Evolutionary conservation across 2,797 vertebrate species (phyloP), one percentile per base, ranked within the genome.

Genomic region (Lutjanus argentimaculatus): DNA sequence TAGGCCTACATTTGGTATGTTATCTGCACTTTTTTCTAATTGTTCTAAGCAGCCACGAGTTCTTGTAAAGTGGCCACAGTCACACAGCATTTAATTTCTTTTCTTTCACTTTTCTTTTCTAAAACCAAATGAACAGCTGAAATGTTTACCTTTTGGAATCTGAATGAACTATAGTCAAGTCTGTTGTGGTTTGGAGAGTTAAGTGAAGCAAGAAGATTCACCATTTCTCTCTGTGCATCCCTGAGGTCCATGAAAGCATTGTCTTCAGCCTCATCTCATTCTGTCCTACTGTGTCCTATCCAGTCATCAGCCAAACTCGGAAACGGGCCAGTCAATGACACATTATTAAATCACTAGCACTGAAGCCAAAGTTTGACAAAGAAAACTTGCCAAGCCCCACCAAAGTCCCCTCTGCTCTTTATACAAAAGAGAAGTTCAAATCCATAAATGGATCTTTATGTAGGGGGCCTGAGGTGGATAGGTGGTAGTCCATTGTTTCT

Each of bases 161-260:
- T 57, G 65, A 79, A 73, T 55, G 4, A 45, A 51, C 51, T 65
- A 42, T 17, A 49, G 25, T 77, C 7, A 45, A 51, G 48, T 61
- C 19, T 76, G 21, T 40, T 1, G 5, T 7, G 2, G 57, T 57
- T 74, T 83, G 10, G 15, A 46, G 22, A 72, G 30, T 74, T 55
- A 12, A 42, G 16, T 45, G 22, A 49, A 55, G 17, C 43, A 42
- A 30, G 15, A 30, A 46, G 80, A 82, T 75, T 91, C 87, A 91
- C 91, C 91, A 79, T 76, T 85, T 81, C 84, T 85, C 75, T 91
- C 92, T 83, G 80, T 85, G 72, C 83, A 92, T 90, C 91, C 92
- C 72, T 89, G 68, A 83, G 80, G 90, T 80, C 91, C 93, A 90
- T 80, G 74, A 65, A 85, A 73, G 59, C 75, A 72, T 61, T 7